Evolutionary conservation across 2,113 vertebrate genomes (phyloP), one percentile per base, ranked within the genome.

Genomic region (Ochotona princeps): DNA sequence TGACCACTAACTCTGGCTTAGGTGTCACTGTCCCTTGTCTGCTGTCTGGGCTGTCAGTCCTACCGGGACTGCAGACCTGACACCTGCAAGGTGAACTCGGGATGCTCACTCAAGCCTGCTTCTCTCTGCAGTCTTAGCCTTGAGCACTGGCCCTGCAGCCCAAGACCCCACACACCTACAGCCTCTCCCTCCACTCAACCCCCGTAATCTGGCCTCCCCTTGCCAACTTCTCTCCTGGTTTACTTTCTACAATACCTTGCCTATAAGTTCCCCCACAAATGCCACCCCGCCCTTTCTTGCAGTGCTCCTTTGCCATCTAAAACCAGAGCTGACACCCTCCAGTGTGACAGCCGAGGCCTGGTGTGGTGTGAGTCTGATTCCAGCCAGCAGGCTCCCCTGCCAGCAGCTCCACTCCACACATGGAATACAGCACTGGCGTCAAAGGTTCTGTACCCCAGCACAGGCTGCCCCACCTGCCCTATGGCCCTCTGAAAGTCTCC

Each of bases 121-220:
- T 44, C 69, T 17, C n/a, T 57, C 61, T 18, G 81, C 12, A 0
- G 5, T 54, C 69, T 60, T 5, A 25, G 32, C 14, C 69, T 5
- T 1, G 0, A 30, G 32, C 1, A 1, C 32, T 8, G 30, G 69
- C 25, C 13, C 35, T 30, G 28, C 4, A 9, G 6, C 5, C 28
- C 35, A 14, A 23, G 0, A 44, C 6, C 38, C 38, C 38, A 44
- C 38, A 44, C 6, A 44, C 38, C 38, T 44, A 44, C 38, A 44
- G 1, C 28, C 4, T 30, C 23, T 21, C 4, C 63, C 11, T 2
- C 25, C n/a, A 13, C 5, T 18, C 32, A 10, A 7, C 10, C 4
- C n/a, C n/a, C 23, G 2, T 10, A 61, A 12, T 32, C 57, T n/a
- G 1, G 12, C 17, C 8, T 21, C 65, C 65, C 30, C 28, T 70